phyloP scores from a whole-genome alignment of 1,140 invertebrate genomes.

The Batillaria attramentaria region DNA sequence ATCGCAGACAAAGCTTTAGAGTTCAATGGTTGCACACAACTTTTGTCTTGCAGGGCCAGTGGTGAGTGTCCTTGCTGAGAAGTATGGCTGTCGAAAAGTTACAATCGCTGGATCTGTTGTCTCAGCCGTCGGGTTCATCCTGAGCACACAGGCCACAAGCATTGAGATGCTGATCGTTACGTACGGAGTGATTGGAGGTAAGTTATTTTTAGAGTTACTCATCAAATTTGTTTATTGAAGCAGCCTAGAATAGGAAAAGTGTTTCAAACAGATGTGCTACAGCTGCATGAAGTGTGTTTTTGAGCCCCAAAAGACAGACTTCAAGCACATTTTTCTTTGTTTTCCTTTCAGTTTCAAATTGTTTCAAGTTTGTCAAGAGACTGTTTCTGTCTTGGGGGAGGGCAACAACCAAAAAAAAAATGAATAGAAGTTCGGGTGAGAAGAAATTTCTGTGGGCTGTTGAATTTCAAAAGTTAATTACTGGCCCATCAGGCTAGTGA shows the following conservation, averaged over 20 bases:
- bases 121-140: constrained; percentile 81
- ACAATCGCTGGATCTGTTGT: constrained; percentile 88
- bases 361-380: too few species aligned
- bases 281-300: too few species aligned
- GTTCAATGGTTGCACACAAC: neutral
- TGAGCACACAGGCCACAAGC: constrained; percentile 85
- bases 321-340: too few species aligned
- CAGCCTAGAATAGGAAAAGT: neutral
- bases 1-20: neutral
- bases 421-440: too few species aligned
- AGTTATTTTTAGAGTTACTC: neutral
- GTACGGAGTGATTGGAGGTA: constrained; percentile 64
- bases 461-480: too few species aligned
- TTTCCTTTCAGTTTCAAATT: too few species aligned
- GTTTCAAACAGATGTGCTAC: neutral
- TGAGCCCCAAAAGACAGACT: too few species aligned
- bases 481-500: too few species aligned
- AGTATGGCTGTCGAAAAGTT: constrained; percentile 91
- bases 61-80: constrained; percentile 86
- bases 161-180: constrained; percentile 74
- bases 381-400: too few species aligned
- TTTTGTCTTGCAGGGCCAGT: constrained; percentile 87
- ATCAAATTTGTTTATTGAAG: neutral
- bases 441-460: too few species aligned
- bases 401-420: too few species aligned